These are phyloP conservation scores for Cosmorhoe ocellata DNA, from an alignment of 2,888 invertebrate genomes.

Conservation along the genomic window DNA sequence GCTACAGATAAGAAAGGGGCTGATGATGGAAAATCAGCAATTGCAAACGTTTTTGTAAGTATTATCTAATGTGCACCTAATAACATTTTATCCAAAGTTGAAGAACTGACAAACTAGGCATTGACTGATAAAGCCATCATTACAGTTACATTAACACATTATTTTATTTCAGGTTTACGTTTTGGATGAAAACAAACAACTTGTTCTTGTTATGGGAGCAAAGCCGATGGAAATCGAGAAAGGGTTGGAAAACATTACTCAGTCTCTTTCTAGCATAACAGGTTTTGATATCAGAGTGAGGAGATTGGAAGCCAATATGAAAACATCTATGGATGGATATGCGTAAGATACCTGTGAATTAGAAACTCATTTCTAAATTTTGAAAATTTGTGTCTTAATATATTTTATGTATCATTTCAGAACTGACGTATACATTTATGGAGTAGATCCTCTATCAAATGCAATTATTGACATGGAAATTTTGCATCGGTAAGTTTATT, in stretches of 20 bases:
- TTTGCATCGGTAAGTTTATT: constrained; percentile 85
- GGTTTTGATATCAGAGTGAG: constrained; percentile 90
- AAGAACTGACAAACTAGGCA: no score
- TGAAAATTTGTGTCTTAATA: neutral
- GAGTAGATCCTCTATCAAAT: constrained; percentile 91
- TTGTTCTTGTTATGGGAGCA: constrained; percentile 89
- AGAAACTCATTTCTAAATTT: neutral
- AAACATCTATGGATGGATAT: constrained; percentile 84
- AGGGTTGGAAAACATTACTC: constrained; percentile 86
- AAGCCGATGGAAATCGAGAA: constrained; percentile 90
- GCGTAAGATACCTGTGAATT: constrained; percentile 80
- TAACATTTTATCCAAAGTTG: no score
- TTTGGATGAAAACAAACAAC: constrained; percentile 90
- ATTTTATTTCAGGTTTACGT: constrained; percentile 86
- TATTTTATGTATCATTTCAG: constrained; percentile 73
- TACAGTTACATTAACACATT: neutral
- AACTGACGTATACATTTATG: constrained; percentile 93
- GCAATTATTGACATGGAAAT: constrained; percentile 91
- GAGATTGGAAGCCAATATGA: constrained; percentile 89
- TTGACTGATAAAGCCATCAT: no score
- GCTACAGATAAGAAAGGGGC: constrained; percentile 92
- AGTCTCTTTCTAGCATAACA: constrained; percentile 86
- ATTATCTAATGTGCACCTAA: neutral
- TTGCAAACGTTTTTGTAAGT: constrained; percentile 93
- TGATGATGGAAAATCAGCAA: constrained; percentile 91